A percentile compares a stretch with the other conserved stretches of the same genome.
These are phyloP conservation scores for Panthera uncia DNA, from an alignment of 2,113 vertebrate species.

Conservation along the genomic window DNA sequence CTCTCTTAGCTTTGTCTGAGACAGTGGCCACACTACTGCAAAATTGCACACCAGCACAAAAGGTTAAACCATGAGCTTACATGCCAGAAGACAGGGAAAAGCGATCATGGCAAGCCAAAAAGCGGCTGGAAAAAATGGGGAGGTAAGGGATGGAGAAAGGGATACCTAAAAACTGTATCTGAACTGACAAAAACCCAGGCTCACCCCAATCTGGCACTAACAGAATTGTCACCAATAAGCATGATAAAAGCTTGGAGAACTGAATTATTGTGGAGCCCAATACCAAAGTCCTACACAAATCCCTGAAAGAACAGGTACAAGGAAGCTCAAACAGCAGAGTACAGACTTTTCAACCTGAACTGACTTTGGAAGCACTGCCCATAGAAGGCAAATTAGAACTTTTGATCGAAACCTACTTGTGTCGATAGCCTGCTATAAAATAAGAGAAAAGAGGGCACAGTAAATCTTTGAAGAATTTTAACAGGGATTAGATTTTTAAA, in stretches of 20 bases:
- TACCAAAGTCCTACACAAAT: background rate
- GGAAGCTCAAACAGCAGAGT: background rate
- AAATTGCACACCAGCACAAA: background rate
- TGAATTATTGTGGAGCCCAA: background rate
- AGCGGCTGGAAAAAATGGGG: background rate
- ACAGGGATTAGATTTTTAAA: background rate
- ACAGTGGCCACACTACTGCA: background rate
- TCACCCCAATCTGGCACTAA: background rate
- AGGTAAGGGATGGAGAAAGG: background rate
- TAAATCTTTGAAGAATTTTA: background rate
- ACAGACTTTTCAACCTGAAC: background rate
- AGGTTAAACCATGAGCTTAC: background rate
- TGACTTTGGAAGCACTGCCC: background rate
- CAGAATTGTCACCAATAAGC: background rate
- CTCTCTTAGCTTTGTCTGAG: background rate
- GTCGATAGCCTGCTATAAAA: background rate
- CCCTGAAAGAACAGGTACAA: background rate
- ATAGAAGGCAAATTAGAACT: background rate
- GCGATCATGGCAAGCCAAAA: background rate
- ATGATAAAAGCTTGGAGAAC: background rate
- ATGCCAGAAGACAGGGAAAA: background rate
- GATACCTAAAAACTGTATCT: background rate
- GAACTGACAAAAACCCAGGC: background rate
- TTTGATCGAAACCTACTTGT: background rate
- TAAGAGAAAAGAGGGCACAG: background rate